These are phyloP conservation scores for Sphaerodactylus townsendi DNA, from an alignment of 2,113 vertebrate genomes.

Conservation along the genomic window DNA sequence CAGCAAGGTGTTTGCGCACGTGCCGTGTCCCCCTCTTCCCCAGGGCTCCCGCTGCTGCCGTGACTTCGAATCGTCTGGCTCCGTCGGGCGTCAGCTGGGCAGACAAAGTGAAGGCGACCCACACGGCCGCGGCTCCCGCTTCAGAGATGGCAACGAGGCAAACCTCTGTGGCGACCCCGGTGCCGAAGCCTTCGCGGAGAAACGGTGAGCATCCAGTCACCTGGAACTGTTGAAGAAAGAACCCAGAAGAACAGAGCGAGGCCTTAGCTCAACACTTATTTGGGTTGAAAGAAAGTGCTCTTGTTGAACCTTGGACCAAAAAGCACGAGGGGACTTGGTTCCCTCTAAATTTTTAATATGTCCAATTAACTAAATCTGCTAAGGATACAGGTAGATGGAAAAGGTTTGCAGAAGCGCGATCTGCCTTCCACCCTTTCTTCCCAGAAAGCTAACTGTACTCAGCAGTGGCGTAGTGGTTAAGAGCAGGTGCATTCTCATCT, in stretches of 20 bases:
- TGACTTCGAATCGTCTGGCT: slow-evolving; percentile 82
- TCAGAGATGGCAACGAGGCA: slow-evolving; percentile 52
- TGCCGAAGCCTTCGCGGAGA: slow-evolving; percentile 75
- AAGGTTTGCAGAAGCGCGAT: no score
- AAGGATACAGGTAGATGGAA: no score
- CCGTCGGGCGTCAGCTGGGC: slow-evolving; percentile 93
- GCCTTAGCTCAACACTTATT: no score
- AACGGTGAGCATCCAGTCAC: slow-evolving; percentile 72
- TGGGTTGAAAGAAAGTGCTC: not conserved
- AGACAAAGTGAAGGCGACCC: slow-evolving; percentile 92
- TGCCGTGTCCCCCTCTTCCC: slow-evolving; percentile 9
- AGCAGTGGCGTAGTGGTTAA: no score
- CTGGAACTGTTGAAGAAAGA: not conserved
- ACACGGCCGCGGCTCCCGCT: slow-evolving; percentile 67
- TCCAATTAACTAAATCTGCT: not conserved
- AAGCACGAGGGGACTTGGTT: no score
- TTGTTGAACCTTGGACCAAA: no score
- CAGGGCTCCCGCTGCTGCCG: slow-evolving; percentile 82
- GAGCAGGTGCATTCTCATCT: no score
- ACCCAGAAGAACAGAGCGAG: not conserved
- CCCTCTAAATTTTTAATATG: no score
- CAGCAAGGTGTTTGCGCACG: slow-evolving; percentile 17
- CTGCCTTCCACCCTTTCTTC: no score
- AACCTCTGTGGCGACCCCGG: slow-evolving; percentile 48
- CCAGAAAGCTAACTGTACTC: no score